Evolutionary conservation across 2,797 vertebrate species (phyloP), one percentile per base, ranked within the genome.

Genomic region (Phalloptychus januarius): DNA sequence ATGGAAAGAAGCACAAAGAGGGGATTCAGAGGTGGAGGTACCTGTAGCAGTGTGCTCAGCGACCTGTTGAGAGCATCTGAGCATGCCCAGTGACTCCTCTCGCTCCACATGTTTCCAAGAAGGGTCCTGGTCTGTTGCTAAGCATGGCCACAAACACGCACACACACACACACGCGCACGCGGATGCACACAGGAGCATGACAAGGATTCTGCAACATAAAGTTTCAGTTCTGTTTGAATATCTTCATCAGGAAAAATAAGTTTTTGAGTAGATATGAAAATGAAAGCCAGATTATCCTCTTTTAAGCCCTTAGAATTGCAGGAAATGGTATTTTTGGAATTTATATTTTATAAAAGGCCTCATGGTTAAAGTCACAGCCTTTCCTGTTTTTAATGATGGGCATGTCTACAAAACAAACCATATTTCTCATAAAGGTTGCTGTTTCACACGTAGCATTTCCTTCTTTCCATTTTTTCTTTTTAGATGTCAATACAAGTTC

Each of bases 61-160:
- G 79, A 90, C 89, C 89, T 92, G 91, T 91, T 90, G 90, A 83
- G 79, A 92, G 78, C 83, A 73, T 86, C 81, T 83, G 90, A 91
- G 87, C 91, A 90, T 83, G 79, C 90, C 44, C 90, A 83, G 87
- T 91, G 69, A 71, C 28, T 84, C 65, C 69, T 90, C 77, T 86
- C 61, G 28, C 82, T 83, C 89, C 81, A 86, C 81, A 86, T 86
- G 80, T 90, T 85, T 89, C 81, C 81, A 77, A 83, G 84, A 91
- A 89, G 84, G 86, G 83, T 86, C 48, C 71, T 77, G 72, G 65
- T 86, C 85, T 81, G 91, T 89, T 91, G 84, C 87, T 88, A 89
- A 85, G 16, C 16, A 0, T 63, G 58, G 16, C 31, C 58, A 61
- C 58, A 33, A 28, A 70, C 15, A 20, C 38, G 11, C 58, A 7